Percentiles rank a stretch among this genome's conserved stretches.
phyloP scores from a whole-genome alignment of 2,888 invertebrate species.

The Ophioninae sp. region DNA sequence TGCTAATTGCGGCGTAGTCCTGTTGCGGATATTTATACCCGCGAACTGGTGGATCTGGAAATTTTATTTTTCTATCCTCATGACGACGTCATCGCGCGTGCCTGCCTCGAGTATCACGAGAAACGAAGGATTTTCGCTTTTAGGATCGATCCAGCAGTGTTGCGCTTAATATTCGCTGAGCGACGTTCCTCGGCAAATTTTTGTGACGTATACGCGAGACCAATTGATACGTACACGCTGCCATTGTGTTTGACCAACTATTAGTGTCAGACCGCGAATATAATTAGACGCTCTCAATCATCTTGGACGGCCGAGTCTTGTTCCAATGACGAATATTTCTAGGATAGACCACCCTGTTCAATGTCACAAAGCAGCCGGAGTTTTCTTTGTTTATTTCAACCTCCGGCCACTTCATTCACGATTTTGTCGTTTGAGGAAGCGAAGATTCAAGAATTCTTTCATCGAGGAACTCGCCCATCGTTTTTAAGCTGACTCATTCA shows the following conservation, averaged over 20 bases:
- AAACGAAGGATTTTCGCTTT: background rate
- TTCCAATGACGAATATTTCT: constrained; percentile 10
- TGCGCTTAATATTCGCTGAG: constrained; percentile 18
- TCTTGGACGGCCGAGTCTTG: background rate
- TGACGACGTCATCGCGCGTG: background rate
- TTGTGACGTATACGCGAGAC: constrained; percentile 18
- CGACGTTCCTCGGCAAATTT: constrained; percentile 5
- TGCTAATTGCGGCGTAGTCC: constrained; percentile 36
- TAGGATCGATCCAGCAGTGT: background rate
- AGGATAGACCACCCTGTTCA: constrained; percentile 4
- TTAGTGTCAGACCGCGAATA: constrained; percentile 40
- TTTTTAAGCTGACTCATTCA: no score
- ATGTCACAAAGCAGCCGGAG: constrained; percentile 29
- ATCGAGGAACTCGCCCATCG: no score
- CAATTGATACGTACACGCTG: constrained; percentile 14
- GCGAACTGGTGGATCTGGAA: constrained; percentile 32
- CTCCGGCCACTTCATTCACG: no score
- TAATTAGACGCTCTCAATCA: constrained; percentile 45
- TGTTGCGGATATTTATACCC: constrained; percentile 1
- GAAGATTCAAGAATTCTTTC: no score
- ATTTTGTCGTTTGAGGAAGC: no score
- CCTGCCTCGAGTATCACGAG: background rate
- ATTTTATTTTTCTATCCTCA: constrained; percentile 33
- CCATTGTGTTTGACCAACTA: constrained; percentile 41
- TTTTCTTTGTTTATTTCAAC: no score